Percentiles rank a stretch among this genome's conserved stretches.
Conservation (phyloP, 2,888 invertebrate species). For the Archips crataeganus region DNA sequence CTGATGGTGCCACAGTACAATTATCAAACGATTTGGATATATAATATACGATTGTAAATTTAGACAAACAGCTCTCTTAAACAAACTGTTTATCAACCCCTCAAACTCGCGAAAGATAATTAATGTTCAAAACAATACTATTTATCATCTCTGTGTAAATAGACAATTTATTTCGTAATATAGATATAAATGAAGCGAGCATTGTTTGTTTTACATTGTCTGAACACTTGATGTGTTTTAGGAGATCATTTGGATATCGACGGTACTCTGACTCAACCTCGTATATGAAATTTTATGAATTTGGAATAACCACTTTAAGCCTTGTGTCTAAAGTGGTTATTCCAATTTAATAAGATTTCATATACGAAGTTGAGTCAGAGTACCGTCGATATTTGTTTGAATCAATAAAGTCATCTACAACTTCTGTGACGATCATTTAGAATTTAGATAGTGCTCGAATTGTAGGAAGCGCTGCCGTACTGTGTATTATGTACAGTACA, state of each 20-base stretch:
- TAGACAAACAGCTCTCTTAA: constrained; percentile 69
- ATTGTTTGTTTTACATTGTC: background rate
- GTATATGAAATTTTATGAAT: too few relatives aligned
- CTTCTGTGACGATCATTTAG: constrained; percentile 20
- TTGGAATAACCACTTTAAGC: too few relatives aligned
- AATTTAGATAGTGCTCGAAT: constrained; percentile 5
- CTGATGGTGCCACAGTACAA: constrained; percentile 56
- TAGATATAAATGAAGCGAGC: constrained; percentile 15
- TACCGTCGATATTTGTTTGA: constrained; percentile 31
- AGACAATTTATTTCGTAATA: constrained; percentile 47
- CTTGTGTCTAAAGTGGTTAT: too few relatives aligned
- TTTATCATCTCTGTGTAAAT: constrained; percentile 64
- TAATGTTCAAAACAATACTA: constrained; percentile 66
- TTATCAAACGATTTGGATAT: constrained; percentile 65
- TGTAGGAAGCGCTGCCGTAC: constrained; percentile 4
- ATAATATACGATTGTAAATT: constrained; percentile 62
- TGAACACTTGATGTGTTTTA: constrained; percentile 1
- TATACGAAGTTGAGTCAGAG: too few relatives aligned
- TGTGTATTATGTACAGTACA: background rate
- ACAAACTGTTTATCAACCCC: constrained; percentile 65
- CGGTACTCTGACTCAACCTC: too few relatives aligned
- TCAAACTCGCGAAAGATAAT: constrained; percentile 66
- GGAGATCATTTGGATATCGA: constrained; percentile 8
- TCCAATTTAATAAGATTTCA: too few relatives aligned
- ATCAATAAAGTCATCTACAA: background rate